Base-by-base conservation (phyloP, 1,140 invertebrate species). In the Drosophila carrolli region DNA sequence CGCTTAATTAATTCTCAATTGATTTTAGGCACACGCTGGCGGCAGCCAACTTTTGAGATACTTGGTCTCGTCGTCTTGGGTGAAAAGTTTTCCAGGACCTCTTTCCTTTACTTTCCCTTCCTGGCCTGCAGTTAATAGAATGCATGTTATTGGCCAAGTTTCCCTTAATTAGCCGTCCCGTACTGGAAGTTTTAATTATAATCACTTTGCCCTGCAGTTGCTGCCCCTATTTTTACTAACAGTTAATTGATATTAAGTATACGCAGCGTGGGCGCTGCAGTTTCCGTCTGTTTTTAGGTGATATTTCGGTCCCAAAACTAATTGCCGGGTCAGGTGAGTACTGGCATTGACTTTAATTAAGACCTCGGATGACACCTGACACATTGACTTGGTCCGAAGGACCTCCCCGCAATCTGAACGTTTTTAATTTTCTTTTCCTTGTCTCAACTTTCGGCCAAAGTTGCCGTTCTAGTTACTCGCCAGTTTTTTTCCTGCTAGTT, bases 1-100 rank as follows among this genome's bases (percentile, higher is more conserved):
- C 59, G 73, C 62, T 77, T 81, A 63, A 81, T 81, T 81, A 67
- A 86, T 74, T 81, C 62, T 78, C 40, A 78, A 86, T 86, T 81
- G 78, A 85, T 85, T 86, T 86, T 58, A 40, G 54, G 65, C 66
- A 72, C 61, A 77, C 41, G 43, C 61, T 63, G 48, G 32, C 46
- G 38, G 43, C 58, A 16, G 51, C n/a, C 32, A 62, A 47, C 35
- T 59, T 53, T 41, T 29, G 9, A 63, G 44, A 73, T 23, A 43
- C 44, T 37, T 54, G 46, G 14, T 43, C 54, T 37, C 23, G 44
- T 14, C 23, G 44, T 27, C 71, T 47, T 51, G 46, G 14, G 7
- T 44, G 19, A 53, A 47, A 75, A 75, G 32, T 51, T 74, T 50
- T 55, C 13, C 23, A 11, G 29, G 19, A 8, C 23, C 46, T 10